Evolutionary conservation across 2,888 invertebrate genomes (phyloP).

Genomic region (Chromoteleia sp.): DNA sequence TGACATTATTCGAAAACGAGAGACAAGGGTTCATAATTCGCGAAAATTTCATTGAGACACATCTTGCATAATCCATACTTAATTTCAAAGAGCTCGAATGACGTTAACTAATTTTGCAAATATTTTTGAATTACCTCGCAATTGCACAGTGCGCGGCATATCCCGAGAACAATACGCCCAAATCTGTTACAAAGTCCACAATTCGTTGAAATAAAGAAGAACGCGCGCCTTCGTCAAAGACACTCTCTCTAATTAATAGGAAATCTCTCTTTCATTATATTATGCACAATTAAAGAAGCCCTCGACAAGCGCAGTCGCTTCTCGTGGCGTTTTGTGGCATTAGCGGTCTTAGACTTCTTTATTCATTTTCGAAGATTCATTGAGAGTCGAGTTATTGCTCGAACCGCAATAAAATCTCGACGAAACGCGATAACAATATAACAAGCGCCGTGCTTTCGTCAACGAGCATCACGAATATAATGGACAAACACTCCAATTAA

Average conservation of each 20-base stretch:
- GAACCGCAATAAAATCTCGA: slow-evolving; percentile 41
- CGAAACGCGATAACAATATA: slow-evolving; percentile 41
- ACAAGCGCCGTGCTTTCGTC: slow-evolving; percentile 31
- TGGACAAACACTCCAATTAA: slow-evolving; percentile 63
- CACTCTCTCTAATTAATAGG: slow-evolving; percentile 28
- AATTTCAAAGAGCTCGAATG: slow-evolving; percentile 5
- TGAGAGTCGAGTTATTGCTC: slow-evolving; percentile 38
- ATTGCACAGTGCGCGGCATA: neutral
- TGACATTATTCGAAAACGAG: slow-evolving; percentile 46
- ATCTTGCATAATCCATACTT: slow-evolving; percentile 27
- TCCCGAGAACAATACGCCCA: neutral
- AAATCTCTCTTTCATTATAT: slow-evolving; percentile 26
- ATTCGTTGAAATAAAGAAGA: neutral
- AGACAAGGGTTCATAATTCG: slow-evolving; percentile 47
- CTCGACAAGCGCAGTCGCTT: slow-evolving; percentile 3
- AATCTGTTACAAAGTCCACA: slow-evolving; percentile 3
- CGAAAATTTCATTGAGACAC: slow-evolving; percentile 24
- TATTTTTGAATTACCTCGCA: neutral
- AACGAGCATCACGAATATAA: slow-evolving; percentile 42
- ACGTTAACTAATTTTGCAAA: slow-evolving; percentile 4
- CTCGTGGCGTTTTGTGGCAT: slow-evolving; percentile 18
- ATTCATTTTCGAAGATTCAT: slow-evolving; percentile 43
- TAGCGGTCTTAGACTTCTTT: slow-evolving; percentile 25
- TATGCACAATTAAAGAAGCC: slow-evolving; percentile 19
- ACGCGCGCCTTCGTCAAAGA: slow-evolving; percentile 4